These are phyloP conservation scores for Cyanoderma ruficeps DNA, from an alignment of 2,113 vertebrate species.

Conservation along the genomic window DNA sequence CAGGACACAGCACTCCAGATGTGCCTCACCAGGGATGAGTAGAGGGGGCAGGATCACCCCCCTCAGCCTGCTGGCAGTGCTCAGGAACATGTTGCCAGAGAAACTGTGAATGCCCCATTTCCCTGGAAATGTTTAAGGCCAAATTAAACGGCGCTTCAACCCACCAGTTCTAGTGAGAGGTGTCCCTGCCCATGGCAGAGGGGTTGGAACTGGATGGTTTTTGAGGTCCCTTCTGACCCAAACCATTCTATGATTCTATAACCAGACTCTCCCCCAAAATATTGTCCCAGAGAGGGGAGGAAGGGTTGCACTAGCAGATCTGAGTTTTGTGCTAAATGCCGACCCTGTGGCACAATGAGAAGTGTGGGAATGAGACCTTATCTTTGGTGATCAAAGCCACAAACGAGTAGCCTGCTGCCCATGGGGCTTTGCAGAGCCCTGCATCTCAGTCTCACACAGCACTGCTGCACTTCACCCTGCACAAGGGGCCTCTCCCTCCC, in stretches of 20 bases:
- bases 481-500: not conserved
- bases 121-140: not conserved
- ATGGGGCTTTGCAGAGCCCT: not conserved
- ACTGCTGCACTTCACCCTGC: not conserved
- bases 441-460: not conserved
- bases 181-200: not conserved
- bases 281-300: not conserved
- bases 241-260: not conserved
- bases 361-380: fast-evolving
- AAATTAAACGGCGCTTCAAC: not conserved
- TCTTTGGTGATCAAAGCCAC: not conserved
- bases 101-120: not conserved
- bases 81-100: not conserved
- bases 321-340: not conserved
- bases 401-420: not conserved
- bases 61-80: not conserved
- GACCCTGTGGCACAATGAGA: not conserved
- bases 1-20: not conserved
- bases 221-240: not conserved
- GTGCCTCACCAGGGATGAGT: not conserved
- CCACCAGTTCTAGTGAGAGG: not conserved
- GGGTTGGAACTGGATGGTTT: not conserved
- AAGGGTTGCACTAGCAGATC: not conserved
- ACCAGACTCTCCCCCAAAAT: not conserved
- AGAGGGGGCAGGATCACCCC: not conserved